These are phyloP conservation scores for Edolisoma coerulescens DNA, from an alignment of 2,113 vertebrate species.

Conservation along the genomic window DNA sequence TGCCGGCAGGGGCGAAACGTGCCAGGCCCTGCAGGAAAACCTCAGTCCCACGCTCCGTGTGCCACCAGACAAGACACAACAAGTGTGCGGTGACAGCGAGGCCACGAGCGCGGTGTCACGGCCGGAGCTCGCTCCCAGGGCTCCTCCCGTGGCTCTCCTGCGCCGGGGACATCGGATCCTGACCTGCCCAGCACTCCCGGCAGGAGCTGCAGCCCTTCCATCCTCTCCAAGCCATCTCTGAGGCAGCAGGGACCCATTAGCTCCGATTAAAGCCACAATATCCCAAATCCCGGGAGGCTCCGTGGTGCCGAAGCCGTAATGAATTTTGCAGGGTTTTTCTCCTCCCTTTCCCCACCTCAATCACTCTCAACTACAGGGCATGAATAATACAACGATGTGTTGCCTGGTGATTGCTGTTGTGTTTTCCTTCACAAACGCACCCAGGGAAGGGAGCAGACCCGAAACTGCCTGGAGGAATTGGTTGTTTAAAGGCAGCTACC, in stretches of 20 bases:
- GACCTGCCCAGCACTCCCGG: neutral
- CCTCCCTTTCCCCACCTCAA: neutral
- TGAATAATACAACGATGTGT: constrained; percentile 28
- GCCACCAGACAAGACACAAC: neutral
- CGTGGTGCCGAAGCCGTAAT: neutral
- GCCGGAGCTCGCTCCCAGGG: neutral
- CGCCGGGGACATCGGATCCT: rapidly evolving
- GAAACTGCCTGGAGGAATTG: neutral
- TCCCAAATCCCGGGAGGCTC: neutral
- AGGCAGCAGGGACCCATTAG: neutral
- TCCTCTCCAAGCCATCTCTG: neutral
- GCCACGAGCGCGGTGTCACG: rapidly evolving
- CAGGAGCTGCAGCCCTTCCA: neutral
- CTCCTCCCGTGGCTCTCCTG: neutral
- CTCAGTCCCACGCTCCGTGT: rapidly evolving
- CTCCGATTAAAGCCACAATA: neutral
- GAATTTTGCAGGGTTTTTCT: neutral
- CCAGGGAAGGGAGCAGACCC: neutral
- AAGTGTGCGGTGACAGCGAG: rapidly evolving
- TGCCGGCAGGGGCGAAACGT: rapidly evolving
- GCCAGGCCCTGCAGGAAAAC: neutral
- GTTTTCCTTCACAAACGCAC: neutral
- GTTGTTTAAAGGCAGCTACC: neutral
- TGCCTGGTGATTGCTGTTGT: constrained; percentile 43
- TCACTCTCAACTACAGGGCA: neutral